A percentile compares a stretch with the other conserved stretches of the same genome.
Conservation (phyloP, 1,140 invertebrate species). For the Brachionus sp. region DNA sequence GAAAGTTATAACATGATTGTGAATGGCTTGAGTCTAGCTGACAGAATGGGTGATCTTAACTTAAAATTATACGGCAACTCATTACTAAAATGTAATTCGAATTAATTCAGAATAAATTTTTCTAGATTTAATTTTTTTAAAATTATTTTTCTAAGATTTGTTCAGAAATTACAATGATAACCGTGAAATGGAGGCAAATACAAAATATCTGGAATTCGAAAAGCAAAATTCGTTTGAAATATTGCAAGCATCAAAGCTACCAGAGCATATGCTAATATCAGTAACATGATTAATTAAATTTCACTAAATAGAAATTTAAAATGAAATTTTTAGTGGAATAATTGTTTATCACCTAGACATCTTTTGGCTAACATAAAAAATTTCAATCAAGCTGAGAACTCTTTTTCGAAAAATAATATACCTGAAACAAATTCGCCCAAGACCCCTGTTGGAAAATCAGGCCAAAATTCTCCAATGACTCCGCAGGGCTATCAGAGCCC, state of each 20-base stretch:
- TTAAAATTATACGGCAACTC: constrained; percentile 30
- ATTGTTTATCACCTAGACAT: background rate
- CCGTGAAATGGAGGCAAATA: background rate
- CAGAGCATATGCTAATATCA: background rate
- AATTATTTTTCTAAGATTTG: background rate
- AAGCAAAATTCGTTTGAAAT: background rate
- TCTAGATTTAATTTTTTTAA: background rate
- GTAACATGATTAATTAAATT: background rate
- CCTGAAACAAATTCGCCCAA: background rate
- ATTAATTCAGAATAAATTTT: background rate
- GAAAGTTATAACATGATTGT: constrained; percentile 9
- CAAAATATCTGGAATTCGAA: background rate
- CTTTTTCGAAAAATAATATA: background rate
- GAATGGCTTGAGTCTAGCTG: constrained; percentile 18
- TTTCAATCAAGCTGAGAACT: background rate
- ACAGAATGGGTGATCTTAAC: constrained; percentile 26
- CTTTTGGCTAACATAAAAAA: background rate
- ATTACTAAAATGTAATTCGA: background rate
- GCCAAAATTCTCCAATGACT: background rate
- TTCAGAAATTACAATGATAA: constrained; percentile 9
- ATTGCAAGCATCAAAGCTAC: background rate
- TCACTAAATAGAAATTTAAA: background rate
- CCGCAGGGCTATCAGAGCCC: background rate
- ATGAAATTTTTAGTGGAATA: background rate
- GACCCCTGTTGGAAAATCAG: background rate